Percentiles rank a stretch among this genome's conserved stretches.
phyloP scores from a whole-genome alignment of 1,140 invertebrate genomes.

The Neodiprion pinetum region DNA sequence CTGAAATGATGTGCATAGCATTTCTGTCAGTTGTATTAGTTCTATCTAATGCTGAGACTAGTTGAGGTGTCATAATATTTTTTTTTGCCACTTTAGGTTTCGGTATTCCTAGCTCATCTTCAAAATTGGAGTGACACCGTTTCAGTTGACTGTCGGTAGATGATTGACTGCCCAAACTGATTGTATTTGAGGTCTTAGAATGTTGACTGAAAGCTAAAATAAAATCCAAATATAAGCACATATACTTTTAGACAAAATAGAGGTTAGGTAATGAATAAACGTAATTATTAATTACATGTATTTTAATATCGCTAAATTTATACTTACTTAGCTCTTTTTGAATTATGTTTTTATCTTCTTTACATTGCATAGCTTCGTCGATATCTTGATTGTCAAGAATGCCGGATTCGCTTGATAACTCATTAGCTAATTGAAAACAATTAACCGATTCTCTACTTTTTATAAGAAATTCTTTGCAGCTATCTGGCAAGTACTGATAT shows the following conservation, averaged over 20 bases:
- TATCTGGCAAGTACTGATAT: conserved; percentile 13
- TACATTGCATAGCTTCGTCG: background rate
- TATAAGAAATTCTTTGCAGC: conserved; percentile 4
- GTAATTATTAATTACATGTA: too few relatives aligned
- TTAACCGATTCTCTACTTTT: conserved; percentile 6
- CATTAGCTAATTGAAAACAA: background rate
- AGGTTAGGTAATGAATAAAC: too few relatives aligned
- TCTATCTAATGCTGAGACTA: background rate
- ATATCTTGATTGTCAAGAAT: conserved; percentile 3
- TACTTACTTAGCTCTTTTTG: too few relatives aligned
- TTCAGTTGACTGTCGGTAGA: background rate
- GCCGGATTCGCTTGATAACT: background rate
- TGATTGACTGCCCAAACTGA: conserved; percentile 16
- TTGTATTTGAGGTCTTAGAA: conserved; percentile 1
- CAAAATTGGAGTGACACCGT: conserved; percentile 16
- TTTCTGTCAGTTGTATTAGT: conserved; percentile 9
- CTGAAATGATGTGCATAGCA: conserved; percentile 18
- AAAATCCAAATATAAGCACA: background rate
- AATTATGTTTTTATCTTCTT: background rate
- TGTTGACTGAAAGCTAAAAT: conserved; percentile 11
- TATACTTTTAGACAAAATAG: too few relatives aligned
- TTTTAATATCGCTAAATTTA: too few relatives aligned
- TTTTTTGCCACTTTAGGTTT: conserved; percentile 7
- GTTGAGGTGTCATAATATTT: conserved; percentile 8
- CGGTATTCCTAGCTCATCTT: conserved; percentile 9